Evolutionary conservation across 2,888 invertebrate species (phyloP).

Genomic region (Sarcophaga caerulescens): DNA sequence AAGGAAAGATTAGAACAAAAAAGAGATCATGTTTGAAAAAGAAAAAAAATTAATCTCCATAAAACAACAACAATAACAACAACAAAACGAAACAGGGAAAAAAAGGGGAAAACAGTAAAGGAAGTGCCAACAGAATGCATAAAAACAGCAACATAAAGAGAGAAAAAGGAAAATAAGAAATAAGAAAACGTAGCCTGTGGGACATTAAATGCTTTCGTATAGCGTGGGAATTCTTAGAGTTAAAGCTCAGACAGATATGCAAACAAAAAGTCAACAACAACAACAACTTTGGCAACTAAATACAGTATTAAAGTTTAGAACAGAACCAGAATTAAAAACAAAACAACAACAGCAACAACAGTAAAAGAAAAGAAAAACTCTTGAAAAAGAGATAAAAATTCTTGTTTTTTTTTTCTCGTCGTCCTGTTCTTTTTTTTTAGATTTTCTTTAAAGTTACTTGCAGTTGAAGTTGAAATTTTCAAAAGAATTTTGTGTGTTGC

Average conservation of each 20-base stretch:
- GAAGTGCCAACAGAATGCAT: slow-evolving; percentile 60
- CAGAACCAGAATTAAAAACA: slow-evolving; percentile 43
- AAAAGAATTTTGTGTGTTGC: slow-evolving; percentile 19
- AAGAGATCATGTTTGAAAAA: background rate
- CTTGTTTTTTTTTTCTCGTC: background rate
- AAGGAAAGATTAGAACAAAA: background rate
- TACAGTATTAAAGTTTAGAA: slow-evolving; percentile 47
- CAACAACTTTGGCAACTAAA: slow-evolving; percentile 32
- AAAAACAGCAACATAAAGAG: slow-evolving; percentile 41
- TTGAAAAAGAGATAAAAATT: slow-evolving; percentile 13
- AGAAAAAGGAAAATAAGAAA: background rate
- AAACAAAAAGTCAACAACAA: slow-evolving; percentile 16
- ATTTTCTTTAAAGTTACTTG: slow-evolving; percentile 22
- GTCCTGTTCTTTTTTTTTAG: too few relatives aligned
- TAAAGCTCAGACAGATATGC: slow-evolving; percentile 44
- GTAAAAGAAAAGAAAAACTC: background rate
- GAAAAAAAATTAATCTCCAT: slow-evolving; percentile 50
- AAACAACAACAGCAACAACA: slow-evolving; percentile 1
- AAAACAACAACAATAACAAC: slow-evolving; percentile 30
- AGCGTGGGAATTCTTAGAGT: slow-evolving; percentile 63
- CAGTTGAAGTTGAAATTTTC: slow-evolving; percentile 24
- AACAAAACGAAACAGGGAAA: slow-evolving; percentile 12
- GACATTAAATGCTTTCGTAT: slow-evolving; percentile 46
- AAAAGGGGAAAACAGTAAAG: slow-evolving; percentile 23
- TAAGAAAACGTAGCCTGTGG: slow-evolving; percentile 51